Base-by-base conservation (phyloP, 2,113 vertebrate genomes). In the Coptodon bakossiorum region DNA sequence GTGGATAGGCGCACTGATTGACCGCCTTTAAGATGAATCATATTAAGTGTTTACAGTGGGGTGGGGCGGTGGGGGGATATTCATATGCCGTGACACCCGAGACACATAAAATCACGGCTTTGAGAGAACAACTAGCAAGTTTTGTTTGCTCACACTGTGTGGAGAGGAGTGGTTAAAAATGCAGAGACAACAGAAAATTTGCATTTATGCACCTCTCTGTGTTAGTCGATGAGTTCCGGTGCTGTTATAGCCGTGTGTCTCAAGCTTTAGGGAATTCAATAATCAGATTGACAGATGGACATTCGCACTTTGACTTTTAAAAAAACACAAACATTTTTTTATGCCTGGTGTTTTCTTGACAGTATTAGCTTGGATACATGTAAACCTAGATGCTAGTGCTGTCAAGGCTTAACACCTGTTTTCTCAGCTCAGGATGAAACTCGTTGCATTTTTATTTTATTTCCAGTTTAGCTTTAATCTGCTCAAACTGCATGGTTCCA, bases 1-100 rank as follows among this genome's bases (percentile, higher is more conserved):
- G 85, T 87, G 85, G 79, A 87, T 78, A 52, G 73, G 73, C 61
- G 16, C 57, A 48, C 73, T 87, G 90, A 92, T 90, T 88, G 87
- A 85, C 86, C 12, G 5, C 57, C 68, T 90, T 91, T 63, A 61
- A 90, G 68, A 53, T 68, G 78, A 91, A 89, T 91, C 86, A 82
- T 90, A 79, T 88, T 89, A 76, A 81, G 81, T 90, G 54, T 88
- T 89, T 80, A 81, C 14, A 84, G 56, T 63, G 31, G 4, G 9
- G 59, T 36, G 61, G 17, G 31, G 31, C 8, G 9, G 59, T 34
- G 59, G 59, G 61, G 61, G 10, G 22, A 16, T 34, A 86, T 88
- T 89, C 81, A 88, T 87, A 83, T n/a, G 8, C 71, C 57, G 80
- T 27, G 50, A 82, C 83, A 86, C 83, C 80, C 52, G 14, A 88